Percentiles rank a stretch among this genome's conserved stretches.
These are phyloP conservation scores for Bombus haemorrhoidalis DNA, from an alignment of 1,140 invertebrate genomes.

Conservation along the genomic window DNA sequence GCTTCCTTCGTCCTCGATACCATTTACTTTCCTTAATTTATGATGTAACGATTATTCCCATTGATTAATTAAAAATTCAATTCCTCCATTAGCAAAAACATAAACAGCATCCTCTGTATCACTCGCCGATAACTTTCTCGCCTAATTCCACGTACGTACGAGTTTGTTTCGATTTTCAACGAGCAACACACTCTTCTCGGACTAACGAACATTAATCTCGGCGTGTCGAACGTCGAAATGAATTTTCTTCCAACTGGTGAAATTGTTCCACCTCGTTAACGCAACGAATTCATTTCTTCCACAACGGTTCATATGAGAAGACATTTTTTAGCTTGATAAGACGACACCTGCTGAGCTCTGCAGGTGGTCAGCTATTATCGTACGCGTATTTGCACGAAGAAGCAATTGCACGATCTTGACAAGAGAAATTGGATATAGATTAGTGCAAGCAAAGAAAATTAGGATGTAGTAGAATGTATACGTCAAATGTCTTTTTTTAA, in stretches of 20 bases:
- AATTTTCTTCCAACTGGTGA: neutral
- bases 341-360: constrained; percentile 43
- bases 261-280: constrained; percentile 19
- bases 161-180: neutral
- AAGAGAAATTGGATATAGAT: neutral
- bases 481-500: too few relatives aligned
- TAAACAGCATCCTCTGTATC: neutral
- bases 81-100: neutral
- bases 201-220: neutral
- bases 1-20: neutral
- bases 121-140: neutral
- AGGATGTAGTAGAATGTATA: too few relatives aligned
- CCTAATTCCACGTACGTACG: neutral
- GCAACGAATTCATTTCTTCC: constrained; percentile 26
- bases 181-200: neutral
- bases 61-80: neutral
- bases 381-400: constrained; percentile 9
- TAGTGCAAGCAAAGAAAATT: too few relatives aligned
- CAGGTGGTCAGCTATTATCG: constrained; percentile 44
- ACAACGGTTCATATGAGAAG: neutral
- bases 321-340: constrained; percentile 15
- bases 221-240: neutral
- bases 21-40: neutral
- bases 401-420: neutral
- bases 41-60: neutral